These are phyloP conservation scores for Scomber scombrus DNA, from an alignment of 2,113 vertebrate genomes.

Conservation along the genomic window DNA sequence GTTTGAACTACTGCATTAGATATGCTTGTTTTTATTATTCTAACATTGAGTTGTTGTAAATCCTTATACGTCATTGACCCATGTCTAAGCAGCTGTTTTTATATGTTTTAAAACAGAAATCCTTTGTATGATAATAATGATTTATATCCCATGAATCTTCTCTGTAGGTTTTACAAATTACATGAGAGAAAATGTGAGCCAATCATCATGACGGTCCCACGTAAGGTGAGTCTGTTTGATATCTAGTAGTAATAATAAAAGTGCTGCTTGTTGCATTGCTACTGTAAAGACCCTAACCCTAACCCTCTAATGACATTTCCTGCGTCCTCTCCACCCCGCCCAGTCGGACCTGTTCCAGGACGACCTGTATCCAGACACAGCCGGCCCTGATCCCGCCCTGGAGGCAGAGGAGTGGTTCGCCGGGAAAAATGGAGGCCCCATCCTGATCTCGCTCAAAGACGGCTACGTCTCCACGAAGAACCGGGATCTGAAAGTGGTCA, in stretches of 20 bases:
- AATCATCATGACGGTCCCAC: conserved; percentile 98
- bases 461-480: conserved; percentile 96
- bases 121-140: not conserved
- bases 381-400: conserved; percentile 92
- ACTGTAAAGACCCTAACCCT: not conserved
- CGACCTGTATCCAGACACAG: conserved; percentile 95
- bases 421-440: conserved; percentile 92
- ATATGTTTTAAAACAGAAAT: too few relatives aligned
- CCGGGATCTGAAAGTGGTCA: conserved; percentile 96
- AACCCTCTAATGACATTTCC: not conserved
- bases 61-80: too few relatives aligned
- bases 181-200: conserved; percentile 98
- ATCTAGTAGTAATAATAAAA: not conserved
- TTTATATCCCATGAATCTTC: not conserved
- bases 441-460: conserved; percentile 95
- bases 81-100: too few relatives aligned
- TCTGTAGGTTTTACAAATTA: conserved; percentile 96
- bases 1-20: too few relatives aligned
- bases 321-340: conserved; percentile 30
- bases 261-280: not conserved
- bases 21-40: too few relatives aligned
- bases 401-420: conserved; percentile 97
- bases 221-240: conserved; percentile 87
- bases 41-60: too few relatives aligned
- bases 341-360: conserved; percentile 99